Evolutionary conservation across 2,113 vertebrate genomes (phyloP).

Genomic region (Odontesthes bonariensis): DNA sequence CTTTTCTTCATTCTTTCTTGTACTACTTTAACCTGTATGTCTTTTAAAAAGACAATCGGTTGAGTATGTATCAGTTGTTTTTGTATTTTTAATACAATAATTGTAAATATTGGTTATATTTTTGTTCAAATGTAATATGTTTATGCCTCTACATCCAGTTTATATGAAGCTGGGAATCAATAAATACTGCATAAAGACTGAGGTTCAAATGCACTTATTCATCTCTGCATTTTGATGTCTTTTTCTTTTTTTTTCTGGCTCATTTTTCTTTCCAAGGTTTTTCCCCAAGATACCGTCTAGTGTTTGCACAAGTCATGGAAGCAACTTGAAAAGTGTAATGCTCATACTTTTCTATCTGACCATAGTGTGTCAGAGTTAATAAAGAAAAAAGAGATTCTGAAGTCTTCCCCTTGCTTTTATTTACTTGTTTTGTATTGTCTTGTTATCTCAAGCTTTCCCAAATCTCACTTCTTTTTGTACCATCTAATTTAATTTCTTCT

Average conservation of each 20-base stretch:
- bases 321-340: slow-evolving; percentile 77
- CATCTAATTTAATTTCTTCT: slow-evolving; percentile 17
- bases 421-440: slow-evolving; percentile 40
- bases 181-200: slow-evolving; percentile 89
- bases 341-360: slow-evolving; percentile 76
- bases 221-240: slow-evolving; percentile 54
- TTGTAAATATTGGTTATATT: slow-evolving; percentile 99
- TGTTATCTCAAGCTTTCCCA: slow-evolving; percentile 7
- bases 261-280: slow-evolving; percentile 38
- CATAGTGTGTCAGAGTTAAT: slow-evolving; percentile 73
- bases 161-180: slow-evolving; percentile 99
- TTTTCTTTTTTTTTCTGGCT: slow-evolving; percentile 46
- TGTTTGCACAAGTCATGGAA: slow-evolving; percentile 81
- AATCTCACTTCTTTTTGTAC: slow-evolving; percentile 15
- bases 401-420: slow-evolving; percentile 52
- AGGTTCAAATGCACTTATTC: slow-evolving; percentile 76
- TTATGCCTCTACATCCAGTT: slow-evolving; percentile 99
- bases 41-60: slow-evolving; percentile 99
- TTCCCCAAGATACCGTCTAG: slow-evolving; percentile 58
- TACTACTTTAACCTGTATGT: slow-evolving; percentile 99
- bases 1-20: slow-evolving; percentile 93
- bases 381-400: slow-evolving; percentile 75
- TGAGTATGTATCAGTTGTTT: slow-evolving; percentile 98
- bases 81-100: slow-evolving; percentile 99
- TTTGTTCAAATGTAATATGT: slow-evolving; percentile 99